Base-by-base conservation (phyloP, 2,888 invertebrate species). In the Pseudoips prasinana region DNA sequence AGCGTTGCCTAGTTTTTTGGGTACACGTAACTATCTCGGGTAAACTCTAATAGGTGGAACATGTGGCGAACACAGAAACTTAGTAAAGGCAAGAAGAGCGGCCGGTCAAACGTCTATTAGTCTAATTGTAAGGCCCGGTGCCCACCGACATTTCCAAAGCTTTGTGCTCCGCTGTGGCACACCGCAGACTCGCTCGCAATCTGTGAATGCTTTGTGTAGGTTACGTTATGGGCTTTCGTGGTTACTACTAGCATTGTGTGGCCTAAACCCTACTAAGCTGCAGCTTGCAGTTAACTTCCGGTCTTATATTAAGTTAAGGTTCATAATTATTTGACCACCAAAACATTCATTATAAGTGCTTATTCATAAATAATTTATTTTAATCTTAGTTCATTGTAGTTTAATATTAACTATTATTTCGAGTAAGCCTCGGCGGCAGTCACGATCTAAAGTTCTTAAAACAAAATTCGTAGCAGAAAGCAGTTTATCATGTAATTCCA, bases 161-260 rank as follows among this genome's bases (percentile, higher is more conserved):
- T 68, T 70, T 68, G 72, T 62, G 53, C 60, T 39, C 44, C 56
- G 46, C 49, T 61, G 68, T 50, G 73, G 71, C 43, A 40, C 38
- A 57, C 73, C 73, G 51, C 73, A 73, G 55, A 55, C 64, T 58
- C 59, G 62, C 58, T 67, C 58, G 64, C 69, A 72, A 74, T 75
- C 73, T 74, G 64, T 64, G 59, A 73, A 71, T 64, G 74, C 71
- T 72, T 72, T 73, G 69, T 72, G 60, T 56, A 57, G 65, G 64
- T 64, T 60, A 60, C 64, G 66, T 69, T 71, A 72, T 64, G 58
- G 63, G 61, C 59, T 58, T 66, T 58, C 54, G 58, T 58, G 59
- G 54, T 51, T 43, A 33, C 39, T 52, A 42, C 45, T 37, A 45
- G 44, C 50, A 64, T 60, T 58, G 52, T 59, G 42, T 53, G 55